A percentile compares a stretch with the other conserved stretches of the same genome.
phyloP scores from a whole-genome alignment of 1,140 invertebrate species.

The Zaprionus taronus region DNA sequence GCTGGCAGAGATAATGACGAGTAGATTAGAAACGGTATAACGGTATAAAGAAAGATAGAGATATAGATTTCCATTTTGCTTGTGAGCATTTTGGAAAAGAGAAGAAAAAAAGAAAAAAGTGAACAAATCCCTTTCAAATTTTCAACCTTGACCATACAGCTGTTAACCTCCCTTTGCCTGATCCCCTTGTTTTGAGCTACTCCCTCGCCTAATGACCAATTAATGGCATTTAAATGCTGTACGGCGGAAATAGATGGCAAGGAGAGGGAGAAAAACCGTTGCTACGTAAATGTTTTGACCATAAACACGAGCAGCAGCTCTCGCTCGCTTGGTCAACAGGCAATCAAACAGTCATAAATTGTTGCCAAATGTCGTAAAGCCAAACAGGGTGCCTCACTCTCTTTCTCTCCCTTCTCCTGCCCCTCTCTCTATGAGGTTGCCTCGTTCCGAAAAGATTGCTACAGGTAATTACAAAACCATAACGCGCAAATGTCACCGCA shows the following conservation, averaged over 20 bases:
- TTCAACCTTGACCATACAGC: constrained; percentile 28
- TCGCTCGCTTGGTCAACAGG: not conserved
- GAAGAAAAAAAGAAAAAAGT: not conserved
- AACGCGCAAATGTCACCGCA: constrained; percentile 63
- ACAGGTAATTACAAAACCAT: constrained; percentile 65
- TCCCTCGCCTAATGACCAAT: constrained; percentile 44
- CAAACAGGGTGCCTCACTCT: constrained; percentile 19
- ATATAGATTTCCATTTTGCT: too few relatives aligned
- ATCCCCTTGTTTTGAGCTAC: not conserved
- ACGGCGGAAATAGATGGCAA: not conserved
- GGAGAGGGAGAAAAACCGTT: not conserved
- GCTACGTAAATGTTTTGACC: constrained; percentile 31
- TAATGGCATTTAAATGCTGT: constrained; percentile 48
- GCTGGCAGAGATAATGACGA: constrained; percentile 26
- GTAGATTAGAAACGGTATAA: constrained; percentile 19
- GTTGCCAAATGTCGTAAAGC: constrained; percentile 41
- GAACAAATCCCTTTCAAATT: not conserved
- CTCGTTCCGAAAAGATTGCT: constrained; percentile 26
- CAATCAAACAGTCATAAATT: constrained; percentile 40
- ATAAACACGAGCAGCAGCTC: constrained; percentile 33
- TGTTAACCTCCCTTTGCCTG: not conserved
- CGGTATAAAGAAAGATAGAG: not conserved
- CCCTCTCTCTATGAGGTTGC: too few relatives aligned
- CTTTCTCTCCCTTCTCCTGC: not conserved
- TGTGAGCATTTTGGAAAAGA: too few relatives aligned